phyloP scores from a whole-genome alignment of 2,888 invertebrate genomes.

The Mylabris sibirica region DNA sequence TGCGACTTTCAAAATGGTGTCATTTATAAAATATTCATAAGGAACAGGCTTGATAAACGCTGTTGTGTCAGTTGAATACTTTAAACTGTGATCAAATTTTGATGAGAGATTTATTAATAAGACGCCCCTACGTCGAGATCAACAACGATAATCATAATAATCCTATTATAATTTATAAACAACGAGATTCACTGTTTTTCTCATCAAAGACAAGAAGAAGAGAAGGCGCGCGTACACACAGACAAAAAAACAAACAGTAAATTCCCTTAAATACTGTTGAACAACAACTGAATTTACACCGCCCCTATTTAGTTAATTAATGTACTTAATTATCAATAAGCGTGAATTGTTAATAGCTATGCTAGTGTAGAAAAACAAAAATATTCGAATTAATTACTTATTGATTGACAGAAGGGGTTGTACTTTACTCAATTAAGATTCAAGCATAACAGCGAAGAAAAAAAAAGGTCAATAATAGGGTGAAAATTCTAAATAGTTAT shows the following conservation, averaged over 20 bases:
- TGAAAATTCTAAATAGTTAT: not conserved
- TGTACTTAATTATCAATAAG: not conserved
- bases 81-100: not conserved
- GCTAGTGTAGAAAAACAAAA: not conserved
- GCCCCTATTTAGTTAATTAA: not conserved
- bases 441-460: not conserved
- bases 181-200: not conserved
- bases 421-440: not conserved
- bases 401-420: not conserved
- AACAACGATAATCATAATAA: not conserved
- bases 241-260: too few relatives aligned
- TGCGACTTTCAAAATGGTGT: not conserved
- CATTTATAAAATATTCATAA: not conserved
- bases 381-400: not conserved
- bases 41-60: not conserved
- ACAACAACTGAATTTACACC: not conserved
- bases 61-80: conserved; percentile 5
- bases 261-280: not conserved
- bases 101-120: not conserved
- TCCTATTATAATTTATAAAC: not conserved
- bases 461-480: not conserved
- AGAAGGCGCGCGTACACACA: too few relatives aligned
- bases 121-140: not conserved
- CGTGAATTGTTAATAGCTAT: not conserved
- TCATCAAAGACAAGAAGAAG: too few relatives aligned